Conservation (phyloP, 1,140 invertebrate genomes). For the Zaprionus ghesquierei region DNA sequence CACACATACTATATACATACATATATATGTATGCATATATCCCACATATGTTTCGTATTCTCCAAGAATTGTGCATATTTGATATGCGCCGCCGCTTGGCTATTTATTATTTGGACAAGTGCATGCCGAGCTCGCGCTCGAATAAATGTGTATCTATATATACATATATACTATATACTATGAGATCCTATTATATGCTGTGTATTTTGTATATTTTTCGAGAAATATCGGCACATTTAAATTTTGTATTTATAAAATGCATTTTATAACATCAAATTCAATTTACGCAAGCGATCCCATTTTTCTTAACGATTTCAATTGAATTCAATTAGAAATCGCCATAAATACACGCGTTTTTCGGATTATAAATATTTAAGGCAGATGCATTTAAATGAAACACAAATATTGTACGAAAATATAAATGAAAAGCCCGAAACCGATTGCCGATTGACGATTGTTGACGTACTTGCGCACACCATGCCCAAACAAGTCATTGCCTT, state of each 20-base stretch:
- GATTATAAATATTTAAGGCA: not conserved
- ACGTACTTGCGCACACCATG: not conserved
- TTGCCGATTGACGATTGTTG: not conserved
- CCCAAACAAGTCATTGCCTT: constrained; percentile 49
- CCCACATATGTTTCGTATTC: constrained; percentile 21
- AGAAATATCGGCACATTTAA: constrained; percentile 17
- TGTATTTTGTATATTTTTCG: constrained; percentile 8
- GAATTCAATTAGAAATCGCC: constrained; percentile 27
- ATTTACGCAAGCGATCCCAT: constrained; percentile 46
- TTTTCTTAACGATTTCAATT: constrained; percentile 16
- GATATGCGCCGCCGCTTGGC: constrained; percentile 35
- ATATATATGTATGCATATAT: constrained; percentile 3
- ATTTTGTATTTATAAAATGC: constrained; percentile 53
- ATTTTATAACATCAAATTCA: constrained; percentile 47
- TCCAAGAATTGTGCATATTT: constrained; percentile 53
- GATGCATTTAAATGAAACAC: not conserved
- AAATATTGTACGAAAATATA: constrained; percentile 11
- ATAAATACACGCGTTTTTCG: not conserved
- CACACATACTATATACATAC: not conserved
- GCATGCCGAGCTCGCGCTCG: constrained; percentile 50
- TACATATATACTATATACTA: constrained; percentile 9
- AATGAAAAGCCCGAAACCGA: not conserved
- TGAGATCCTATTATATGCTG: not conserved
- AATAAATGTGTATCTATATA: constrained; percentile 4
- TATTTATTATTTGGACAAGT: constrained; percentile 73